Evolutionary conservation across 1,140 invertebrate genomes (phyloP).

Genomic region (Aphelenchoides avenae): DNA sequence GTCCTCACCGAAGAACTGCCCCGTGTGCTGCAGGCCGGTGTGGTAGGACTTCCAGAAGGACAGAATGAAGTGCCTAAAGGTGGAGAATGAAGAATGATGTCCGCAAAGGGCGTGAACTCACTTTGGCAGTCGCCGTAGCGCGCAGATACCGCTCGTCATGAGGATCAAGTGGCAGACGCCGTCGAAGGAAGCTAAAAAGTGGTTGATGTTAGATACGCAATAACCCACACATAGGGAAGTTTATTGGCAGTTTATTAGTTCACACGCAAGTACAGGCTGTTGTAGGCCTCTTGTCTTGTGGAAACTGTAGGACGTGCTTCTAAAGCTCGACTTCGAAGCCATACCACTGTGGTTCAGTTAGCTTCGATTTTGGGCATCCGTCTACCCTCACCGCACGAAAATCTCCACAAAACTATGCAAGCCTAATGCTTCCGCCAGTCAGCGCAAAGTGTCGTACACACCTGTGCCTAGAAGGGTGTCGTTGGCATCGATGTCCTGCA

Average conservation of each 20-base stretch:
- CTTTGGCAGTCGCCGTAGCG: conserved; percentile 25
- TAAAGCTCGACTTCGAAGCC: no score
- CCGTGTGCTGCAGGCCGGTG: neutral
- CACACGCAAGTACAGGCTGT: no score
- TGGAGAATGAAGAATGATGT: neutral
- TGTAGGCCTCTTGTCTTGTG: no score
- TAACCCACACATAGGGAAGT: no score
- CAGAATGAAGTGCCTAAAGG: conserved; percentile 23
- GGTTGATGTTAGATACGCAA: no score
- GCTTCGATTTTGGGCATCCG: no score
- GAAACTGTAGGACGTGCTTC: no score
- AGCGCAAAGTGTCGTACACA: conserved; percentile 1
- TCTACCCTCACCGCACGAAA: no score
- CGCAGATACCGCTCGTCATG: conserved; percentile 22
- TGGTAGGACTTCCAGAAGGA: conserved; percentile 29
- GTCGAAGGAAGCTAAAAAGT: conserved; percentile 26
- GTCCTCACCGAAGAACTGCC: conserved; percentile 20
- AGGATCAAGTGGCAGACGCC: conserved; percentile 26
- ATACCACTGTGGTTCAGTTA: no score
- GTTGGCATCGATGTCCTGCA: no score
- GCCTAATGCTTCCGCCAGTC: neutral
- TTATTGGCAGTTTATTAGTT: no score
- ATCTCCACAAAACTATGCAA: no score
- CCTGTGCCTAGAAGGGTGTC: conserved; percentile 6
- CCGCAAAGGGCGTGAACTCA: neutral